phyloP scores from a whole-genome alignment of 2,797 vertebrate species.

The Sebastes hopkinsi region DNA sequence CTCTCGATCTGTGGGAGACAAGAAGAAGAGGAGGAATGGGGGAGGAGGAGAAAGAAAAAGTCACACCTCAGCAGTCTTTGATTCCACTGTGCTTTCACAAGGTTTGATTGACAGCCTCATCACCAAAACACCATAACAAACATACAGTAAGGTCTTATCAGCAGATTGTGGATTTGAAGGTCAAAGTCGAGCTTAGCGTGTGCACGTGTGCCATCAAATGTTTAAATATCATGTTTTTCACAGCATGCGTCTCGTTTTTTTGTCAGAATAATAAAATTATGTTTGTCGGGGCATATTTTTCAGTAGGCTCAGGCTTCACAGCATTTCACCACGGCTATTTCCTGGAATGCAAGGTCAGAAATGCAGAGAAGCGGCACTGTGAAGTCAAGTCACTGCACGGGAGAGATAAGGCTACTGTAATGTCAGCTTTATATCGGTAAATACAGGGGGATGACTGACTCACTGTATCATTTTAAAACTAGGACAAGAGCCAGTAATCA shows the following conservation, averaged over 20 bases:
- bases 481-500: neutral
- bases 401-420: slow-evolving; percentile 38
- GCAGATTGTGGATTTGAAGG: slow-evolving; percentile 2
- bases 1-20: slow-evolving; percentile 91
- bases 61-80: slow-evolving; percentile 26
- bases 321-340: slow-evolving; percentile 21
- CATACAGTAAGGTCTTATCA: neutral
- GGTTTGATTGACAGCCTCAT: slow-evolving; percentile 21
- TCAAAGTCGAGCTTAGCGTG: slow-evolving; percentile 12
- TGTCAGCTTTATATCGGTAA: neutral
- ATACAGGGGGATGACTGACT: neutral
- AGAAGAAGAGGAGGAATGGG: neutral
- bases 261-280: neutral
- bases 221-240: slow-evolving; percentile 8
- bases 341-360: slow-evolving; percentile 5
- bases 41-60: neutral
- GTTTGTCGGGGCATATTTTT: neutral
- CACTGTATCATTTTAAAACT: neutral
- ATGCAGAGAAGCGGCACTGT: neutral
- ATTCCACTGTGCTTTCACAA: slow-evolving; percentile 3
- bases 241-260: neutral
- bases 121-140: neutral
- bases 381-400: slow-evolving; percentile 32
- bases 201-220: neutral
- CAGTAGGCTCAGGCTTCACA: neutral